phyloP scores from a whole-genome alignment of 2,888 invertebrate genomes.

The Drosophila meridionalis region DNA sequence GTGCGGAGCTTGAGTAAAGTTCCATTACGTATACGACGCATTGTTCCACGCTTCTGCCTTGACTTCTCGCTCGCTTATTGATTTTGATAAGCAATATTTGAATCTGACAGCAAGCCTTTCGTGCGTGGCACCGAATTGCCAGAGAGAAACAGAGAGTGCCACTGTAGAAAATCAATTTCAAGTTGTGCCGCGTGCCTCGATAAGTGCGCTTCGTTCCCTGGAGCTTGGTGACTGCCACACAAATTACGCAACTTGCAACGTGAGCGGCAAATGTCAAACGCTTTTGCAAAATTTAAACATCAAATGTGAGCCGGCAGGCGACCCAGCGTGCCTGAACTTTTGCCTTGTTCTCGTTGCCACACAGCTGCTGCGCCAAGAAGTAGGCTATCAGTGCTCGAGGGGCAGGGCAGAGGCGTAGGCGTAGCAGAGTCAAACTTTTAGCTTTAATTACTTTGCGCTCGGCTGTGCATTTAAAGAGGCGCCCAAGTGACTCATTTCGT shows the following conservation, averaged over 20 bases:
- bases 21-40: constrained; percentile 40
- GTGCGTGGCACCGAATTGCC: constrained; percentile 28
- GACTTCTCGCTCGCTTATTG: constrained; percentile 36
- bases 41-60: constrained; percentile 25
- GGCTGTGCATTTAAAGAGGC: constrained; percentile 40
- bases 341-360: not conserved
- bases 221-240: constrained; percentile 23
- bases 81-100: constrained; percentile 44
- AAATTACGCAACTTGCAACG: constrained; percentile 55
- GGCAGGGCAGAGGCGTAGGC: not conserved
- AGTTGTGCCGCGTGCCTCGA: constrained; percentile 25
- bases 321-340: constrained; percentile 16
- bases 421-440: constrained; percentile 5
- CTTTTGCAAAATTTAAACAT: constrained; percentile 36
- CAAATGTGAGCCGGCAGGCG: constrained; percentile 18
- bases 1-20: not conserved
- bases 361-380: constrained; percentile 9
- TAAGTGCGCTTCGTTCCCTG: constrained; percentile 38
- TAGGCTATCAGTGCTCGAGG: constrained; percentile 1
- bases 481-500: constrained; percentile 46
- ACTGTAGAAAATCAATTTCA: constrained; percentile 57
- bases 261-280: constrained; percentile 46
- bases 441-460: constrained; percentile 67
- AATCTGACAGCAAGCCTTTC: constrained; percentile 60
- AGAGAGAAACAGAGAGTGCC: constrained; percentile 7